phyloP scores from a whole-genome alignment of 64 coral and sea anemone species.

The Stichodactyla mertensii region DNA sequence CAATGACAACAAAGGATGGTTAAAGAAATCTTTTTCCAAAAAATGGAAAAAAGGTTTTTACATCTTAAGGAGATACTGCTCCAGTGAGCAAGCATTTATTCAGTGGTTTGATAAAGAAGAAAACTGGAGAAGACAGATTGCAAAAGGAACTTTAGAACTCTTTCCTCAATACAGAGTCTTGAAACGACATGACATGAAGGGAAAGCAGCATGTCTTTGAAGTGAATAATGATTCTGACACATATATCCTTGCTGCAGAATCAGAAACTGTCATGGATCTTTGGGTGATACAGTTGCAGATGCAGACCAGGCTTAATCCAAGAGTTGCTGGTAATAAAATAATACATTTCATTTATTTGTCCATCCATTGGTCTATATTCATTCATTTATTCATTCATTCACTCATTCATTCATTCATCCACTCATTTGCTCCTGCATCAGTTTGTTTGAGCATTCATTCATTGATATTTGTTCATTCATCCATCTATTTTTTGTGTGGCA shows the following conservation, averaged over 20 bases:
- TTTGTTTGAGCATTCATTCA: too few species aligned
- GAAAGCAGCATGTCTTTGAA: slow-evolving; percentile 83
- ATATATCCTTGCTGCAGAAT: slow-evolving; percentile 66
- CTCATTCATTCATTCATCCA: neutral
- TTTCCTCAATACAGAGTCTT: slow-evolving; percentile 95
- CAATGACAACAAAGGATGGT: slow-evolving; percentile 59
- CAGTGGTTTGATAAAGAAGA: slow-evolving; percentile 99
- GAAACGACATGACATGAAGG: slow-evolving; percentile 72
- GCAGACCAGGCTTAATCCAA: slow-evolving; percentile 83
- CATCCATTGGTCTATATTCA: neutral
- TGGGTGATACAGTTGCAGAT: slow-evolving; percentile 97
- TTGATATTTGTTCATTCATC: too few species aligned
- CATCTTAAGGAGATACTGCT: slow-evolving; percentile 72
- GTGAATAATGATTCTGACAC: slow-evolving; percentile 82
- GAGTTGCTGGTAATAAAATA: slow-evolving; percentile 60
- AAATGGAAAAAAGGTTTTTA: slow-evolving; percentile 94
- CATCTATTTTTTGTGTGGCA: too few species aligned
- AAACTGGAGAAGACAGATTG: slow-evolving; percentile 70
- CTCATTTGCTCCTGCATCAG: too few species aligned
- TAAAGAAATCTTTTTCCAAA: slow-evolving; percentile 87
- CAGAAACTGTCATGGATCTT: slow-evolving; percentile 84
- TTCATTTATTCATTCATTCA: neutral
- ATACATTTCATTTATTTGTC: too few species aligned
- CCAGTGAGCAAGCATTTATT: slow-evolving; percentile 74
- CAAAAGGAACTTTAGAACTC: slow-evolving; percentile 74